A percentile compares a stretch with the other conserved stretches of the same genome.
These are phyloP conservation scores for Melinaea menophilus DNA, from an alignment of 2,888 invertebrate species.

Conservation along the genomic window DNA sequence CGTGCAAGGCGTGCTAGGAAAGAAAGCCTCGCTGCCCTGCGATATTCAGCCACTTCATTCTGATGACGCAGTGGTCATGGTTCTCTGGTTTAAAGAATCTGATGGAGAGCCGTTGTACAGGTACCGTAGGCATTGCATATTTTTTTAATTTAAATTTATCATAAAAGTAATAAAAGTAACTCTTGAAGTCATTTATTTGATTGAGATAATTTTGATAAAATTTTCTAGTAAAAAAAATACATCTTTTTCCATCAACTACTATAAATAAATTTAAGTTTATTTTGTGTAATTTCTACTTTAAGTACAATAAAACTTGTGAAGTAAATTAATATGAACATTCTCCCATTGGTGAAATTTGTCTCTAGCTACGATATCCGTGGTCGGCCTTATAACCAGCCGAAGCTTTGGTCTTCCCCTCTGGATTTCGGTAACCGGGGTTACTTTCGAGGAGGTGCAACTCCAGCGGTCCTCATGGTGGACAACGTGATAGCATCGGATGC, in stretches of 20 bases:
- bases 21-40: conserved; percentile 90
- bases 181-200: too few species aligned
- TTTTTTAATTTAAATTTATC: neutral
- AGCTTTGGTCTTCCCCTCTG: conserved; percentile 88
- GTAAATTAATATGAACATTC: too few species aligned
- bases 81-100: conserved; percentile 92
- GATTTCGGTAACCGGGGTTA: conserved; percentile 88
- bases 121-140: conserved; percentile 63
- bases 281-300: too few species aligned
- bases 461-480: conserved; percentile 87
- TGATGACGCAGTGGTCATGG: conserved; percentile 91
- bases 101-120: conserved; percentile 91
- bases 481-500: conserved; percentile 87
- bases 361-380: conserved; percentile 87
- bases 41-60: conserved; percentile 88
- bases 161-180: too few species aligned
- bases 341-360: too few species aligned
- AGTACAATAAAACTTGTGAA: too few species aligned
- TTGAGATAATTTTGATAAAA: too few species aligned
- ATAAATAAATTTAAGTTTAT: too few species aligned
- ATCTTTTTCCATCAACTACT: too few species aligned
- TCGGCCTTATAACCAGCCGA: conserved; percentile 84
- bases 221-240: too few species aligned
- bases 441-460: conserved; percentile 85
- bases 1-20: conserved; percentile 88